Evolutionary conservation across 1,140 invertebrate genomes (phyloP).

Genomic region (Aphelenchoides besseyi): DNA sequence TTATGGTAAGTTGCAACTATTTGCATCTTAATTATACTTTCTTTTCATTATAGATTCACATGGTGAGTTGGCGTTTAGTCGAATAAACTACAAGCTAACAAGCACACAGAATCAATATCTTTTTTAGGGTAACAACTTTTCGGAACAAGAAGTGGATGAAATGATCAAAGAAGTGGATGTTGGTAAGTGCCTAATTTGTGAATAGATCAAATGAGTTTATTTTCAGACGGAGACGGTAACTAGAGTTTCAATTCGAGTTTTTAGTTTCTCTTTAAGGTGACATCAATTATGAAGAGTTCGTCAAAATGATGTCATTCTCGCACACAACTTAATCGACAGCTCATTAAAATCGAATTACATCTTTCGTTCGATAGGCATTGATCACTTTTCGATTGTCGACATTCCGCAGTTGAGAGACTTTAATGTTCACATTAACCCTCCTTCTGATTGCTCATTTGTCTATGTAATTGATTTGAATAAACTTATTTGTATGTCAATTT

Average conservation of each 20-base stretch:
- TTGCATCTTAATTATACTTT: slow-evolving; percentile 13
- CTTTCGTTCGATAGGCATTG: too few relatives aligned
- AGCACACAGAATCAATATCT: too few relatives aligned
- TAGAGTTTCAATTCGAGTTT: slow-evolving; percentile 6
- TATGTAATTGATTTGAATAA: too few relatives aligned
- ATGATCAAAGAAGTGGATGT: slow-evolving; percentile 97
- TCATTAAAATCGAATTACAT: too few relatives aligned
- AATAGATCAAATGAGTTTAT: too few relatives aligned
- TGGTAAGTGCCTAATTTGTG: too few relatives aligned
- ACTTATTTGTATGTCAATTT: too few relatives aligned
- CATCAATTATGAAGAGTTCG: slow-evolving; percentile 62
- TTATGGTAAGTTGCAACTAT: slow-evolving; percentile 47
- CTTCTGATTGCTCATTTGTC: not conserved
- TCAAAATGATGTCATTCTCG: slow-evolving; percentile 36
- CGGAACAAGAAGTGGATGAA: slow-evolving; percentile 96
- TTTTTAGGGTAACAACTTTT: slow-evolving; percentile 96
- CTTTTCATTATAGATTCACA: slow-evolving; percentile 85
- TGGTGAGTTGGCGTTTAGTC: too few relatives aligned
- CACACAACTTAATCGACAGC: not conserved
- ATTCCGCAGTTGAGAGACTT: not conserved
- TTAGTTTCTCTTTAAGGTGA: slow-evolving; percentile 47
- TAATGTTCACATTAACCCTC: not conserved
- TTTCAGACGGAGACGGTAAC: slow-evolving; percentile 71
- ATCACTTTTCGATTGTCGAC: not conserved
- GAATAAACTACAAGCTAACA: too few relatives aligned